These are phyloP conservation scores for Oscheius sp. DNA, from an alignment of 1,140 invertebrate genomes.

Conservation along the genomic window DNA sequence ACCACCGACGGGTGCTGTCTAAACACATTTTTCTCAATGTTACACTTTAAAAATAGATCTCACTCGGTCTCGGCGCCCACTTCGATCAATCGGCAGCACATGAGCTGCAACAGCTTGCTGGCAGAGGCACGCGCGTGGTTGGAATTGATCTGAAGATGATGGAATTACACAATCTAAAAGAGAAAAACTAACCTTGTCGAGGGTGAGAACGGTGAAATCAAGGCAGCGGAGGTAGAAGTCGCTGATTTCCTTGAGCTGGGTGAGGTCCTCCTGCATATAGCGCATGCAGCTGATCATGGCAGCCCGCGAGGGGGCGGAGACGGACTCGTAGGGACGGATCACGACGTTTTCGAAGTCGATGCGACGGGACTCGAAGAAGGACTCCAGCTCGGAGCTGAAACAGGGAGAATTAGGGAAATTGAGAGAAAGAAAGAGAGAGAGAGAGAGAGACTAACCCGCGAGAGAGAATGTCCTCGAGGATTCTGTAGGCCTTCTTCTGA, in stretches of 20 bases:
- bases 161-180: neutral
- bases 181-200: slow-evolving; percentile 21
- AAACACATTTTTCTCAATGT: slow-evolving; percentile 1
- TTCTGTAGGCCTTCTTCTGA: slow-evolving; percentile 42
- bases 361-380: neutral
- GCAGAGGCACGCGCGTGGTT: slow-evolving; percentile 9
- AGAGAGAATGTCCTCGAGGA: slow-evolving; percentile 39
- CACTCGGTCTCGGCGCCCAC: slow-evolving; percentile 23
- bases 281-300: neutral
- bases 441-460: slow-evolving; percentile 18
- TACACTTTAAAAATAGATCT: no score
- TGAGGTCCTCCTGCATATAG: slow-evolving; percentile 1
- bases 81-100: slow-evolving; percentile 8
- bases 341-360: neutral
- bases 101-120: slow-evolving; percentile 9
- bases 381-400: slow-evolving; percentile 20
- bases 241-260: neutral
- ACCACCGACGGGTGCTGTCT: slow-evolving; percentile 9
- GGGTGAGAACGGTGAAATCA: neutral
- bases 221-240: neutral
- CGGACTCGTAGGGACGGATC: neutral
- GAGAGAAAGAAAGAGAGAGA: no score
- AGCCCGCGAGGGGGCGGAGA: neutral
- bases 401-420: neutral
- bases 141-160: slow-evolving; percentile 1